These are phyloP conservation scores for Echinops telfairi DNA, from an alignment of 2,113 vertebrate species.

Conservation along the genomic window DNA sequence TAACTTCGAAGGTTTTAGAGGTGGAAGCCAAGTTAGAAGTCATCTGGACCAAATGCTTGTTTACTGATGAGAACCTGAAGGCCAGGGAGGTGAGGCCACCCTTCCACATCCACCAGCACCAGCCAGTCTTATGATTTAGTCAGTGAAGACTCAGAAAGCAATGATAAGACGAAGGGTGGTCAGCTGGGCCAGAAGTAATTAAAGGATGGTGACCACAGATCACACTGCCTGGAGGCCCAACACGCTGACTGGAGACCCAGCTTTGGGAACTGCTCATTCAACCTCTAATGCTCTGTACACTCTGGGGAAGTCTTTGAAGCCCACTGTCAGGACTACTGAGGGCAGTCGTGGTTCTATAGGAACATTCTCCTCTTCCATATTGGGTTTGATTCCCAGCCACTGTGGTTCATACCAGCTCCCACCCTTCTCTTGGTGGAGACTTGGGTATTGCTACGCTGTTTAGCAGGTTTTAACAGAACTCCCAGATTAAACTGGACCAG, in stretches of 20 bases:
- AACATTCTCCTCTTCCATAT: not conserved
- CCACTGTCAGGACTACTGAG: too few relatives aligned
- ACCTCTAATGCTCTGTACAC: too few relatives aligned
- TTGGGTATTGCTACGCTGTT: not conserved
- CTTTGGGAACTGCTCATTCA: too few relatives aligned
- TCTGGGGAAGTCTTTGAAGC: too few relatives aligned
- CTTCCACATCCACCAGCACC: too few relatives aligned
- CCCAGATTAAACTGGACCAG: not conserved
- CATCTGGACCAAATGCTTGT: not conserved
- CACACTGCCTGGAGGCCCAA: too few relatives aligned
- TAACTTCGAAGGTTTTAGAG: not conserved
- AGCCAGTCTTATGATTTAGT: too few relatives aligned
- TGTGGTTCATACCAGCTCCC: not conserved
- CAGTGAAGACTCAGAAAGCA: too few relatives aligned
- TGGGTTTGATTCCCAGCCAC: not conserved
- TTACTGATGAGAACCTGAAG: not conserved
- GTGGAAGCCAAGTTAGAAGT: slow-evolving; percentile 1
- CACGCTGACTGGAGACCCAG: too few relatives aligned
- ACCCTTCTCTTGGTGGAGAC: not conserved
- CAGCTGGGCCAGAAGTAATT: too few relatives aligned
- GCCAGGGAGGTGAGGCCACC: not conserved
- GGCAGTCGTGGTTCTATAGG: not conserved
- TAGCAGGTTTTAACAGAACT: not conserved
- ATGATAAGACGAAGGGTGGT: too few relatives aligned
- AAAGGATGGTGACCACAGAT: too few relatives aligned